phyloP scores from a whole-genome alignment of 2,888 invertebrate species.

The Rotaria magnacalcarata region DNA sequence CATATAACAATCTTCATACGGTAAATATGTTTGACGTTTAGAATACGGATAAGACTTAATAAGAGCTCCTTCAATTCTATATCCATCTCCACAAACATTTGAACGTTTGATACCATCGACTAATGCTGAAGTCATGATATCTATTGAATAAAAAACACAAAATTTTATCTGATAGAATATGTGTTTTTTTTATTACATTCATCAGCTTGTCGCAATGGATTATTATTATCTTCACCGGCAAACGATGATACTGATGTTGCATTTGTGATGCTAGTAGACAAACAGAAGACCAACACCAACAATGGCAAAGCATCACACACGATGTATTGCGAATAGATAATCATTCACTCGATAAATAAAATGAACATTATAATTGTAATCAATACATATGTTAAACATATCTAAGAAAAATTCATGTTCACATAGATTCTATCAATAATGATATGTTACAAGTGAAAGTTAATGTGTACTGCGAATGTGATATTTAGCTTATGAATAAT shows the following conservation, averaged over 20 bases:
- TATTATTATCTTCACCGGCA: neutral
- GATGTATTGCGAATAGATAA: neutral
- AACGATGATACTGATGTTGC: neutral
- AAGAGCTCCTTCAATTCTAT: constrained; percentile 24
- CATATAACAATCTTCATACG: constrained; percentile 23
- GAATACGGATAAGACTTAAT: constrained; percentile 2
- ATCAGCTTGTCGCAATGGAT: neutral
- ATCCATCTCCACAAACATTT: constrained; percentile 24
- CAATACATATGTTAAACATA: constrained; percentile 6
- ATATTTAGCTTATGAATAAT: neutral
- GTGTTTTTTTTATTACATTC: neutral
- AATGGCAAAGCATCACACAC: neutral
- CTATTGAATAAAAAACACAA: neutral
- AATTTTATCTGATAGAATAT: too few species aligned
- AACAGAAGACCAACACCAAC: neutral
- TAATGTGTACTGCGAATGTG: neutral
- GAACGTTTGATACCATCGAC: neutral
- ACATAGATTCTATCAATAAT: neutral
- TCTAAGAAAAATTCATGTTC: neutral
- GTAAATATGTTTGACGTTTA: neutral
- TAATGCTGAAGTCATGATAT: constrained; percentile 15
- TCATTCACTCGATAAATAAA: neutral
- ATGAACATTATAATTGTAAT: neutral
- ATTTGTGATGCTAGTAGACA: neutral
- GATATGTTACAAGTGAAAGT: neutral